phyloP scores from a whole-genome alignment of 1,140 invertebrate genomes.

The Geopemphigus sp. region DNA sequence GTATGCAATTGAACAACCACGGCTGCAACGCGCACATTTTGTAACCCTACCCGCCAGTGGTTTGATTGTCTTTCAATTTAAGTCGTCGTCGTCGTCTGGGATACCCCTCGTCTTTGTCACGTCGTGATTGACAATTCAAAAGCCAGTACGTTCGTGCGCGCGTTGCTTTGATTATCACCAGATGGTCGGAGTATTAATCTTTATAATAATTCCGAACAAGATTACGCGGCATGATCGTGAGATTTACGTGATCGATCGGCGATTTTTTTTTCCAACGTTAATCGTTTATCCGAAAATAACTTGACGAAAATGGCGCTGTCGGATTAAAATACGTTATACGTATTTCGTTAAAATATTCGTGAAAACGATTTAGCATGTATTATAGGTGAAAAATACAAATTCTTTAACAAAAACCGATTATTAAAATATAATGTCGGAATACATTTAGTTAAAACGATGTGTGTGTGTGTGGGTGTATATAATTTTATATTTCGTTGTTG shows the following conservation, averaged over 20 bases:
- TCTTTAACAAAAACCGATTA: not conserved
- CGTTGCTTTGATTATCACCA: not conserved
- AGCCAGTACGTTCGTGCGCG: not conserved
- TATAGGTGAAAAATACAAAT: too few species aligned
- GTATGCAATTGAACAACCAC: too few species aligned
- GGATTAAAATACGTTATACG: not conserved
- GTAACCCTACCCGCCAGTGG: not conserved
- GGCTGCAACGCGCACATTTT: not conserved
- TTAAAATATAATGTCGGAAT: not conserved
- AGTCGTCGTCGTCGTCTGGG: slow-evolving; percentile 21
- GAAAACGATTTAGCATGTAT: too few species aligned
- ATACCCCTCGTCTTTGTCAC: not conserved
- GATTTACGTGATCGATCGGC: slow-evolving; percentile 11
- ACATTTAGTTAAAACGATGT: not conserved
- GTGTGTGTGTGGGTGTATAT: too few species aligned
- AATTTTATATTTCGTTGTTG: too few species aligned
- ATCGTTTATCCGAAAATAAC: not conserved
- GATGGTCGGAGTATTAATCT: not conserved
- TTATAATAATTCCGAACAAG: not conserved
- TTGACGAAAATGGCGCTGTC: not conserved
- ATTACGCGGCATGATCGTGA: not conserved
- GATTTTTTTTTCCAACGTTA: not conserved
- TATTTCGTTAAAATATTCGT: not conserved
- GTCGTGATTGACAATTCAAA: slow-evolving; percentile 19
- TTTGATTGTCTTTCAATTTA: slow-evolving; percentile 38